These are phyloP conservation scores for Ovis canadensis DNA, from an alignment of 2,113 vertebrate genomes.

Conservation along the genomic window DNA sequence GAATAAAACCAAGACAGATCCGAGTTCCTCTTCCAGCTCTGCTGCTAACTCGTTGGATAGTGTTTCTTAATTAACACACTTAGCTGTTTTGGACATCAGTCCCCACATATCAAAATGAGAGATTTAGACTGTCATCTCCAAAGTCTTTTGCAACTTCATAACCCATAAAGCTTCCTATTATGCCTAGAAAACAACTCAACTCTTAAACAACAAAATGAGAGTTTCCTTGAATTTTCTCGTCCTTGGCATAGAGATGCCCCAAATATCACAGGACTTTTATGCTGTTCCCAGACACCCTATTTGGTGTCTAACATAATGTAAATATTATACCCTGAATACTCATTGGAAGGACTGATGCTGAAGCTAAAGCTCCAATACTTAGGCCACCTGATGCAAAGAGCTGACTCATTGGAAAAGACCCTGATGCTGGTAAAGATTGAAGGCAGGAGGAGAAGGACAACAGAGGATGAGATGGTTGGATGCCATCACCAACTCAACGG, in stretches of 20 bases:
- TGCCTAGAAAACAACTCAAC: neutral
- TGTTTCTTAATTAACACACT: neutral
- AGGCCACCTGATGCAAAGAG: neutral
- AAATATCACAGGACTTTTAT: neutral
- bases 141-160: neutral
- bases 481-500: neutral
- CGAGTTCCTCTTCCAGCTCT: neutral
- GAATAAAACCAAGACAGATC: neutral
- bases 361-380: neutral
- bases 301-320: neutral
- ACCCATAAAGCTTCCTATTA: neutral
- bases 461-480: neutral
- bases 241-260: neutral
- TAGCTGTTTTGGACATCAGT: neutral
- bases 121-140: neutral
- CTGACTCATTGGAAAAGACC: neutral
- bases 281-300: neutral
- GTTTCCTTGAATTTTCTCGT: neutral
- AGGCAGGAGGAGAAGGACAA: neutral
- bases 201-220: neutral
- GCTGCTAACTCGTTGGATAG: neutral
- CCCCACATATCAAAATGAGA: neutral
- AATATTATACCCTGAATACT: neutral
- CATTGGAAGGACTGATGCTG: neutral
- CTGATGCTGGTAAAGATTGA: neutral